phyloP scores from a whole-genome alignment of 2,888 invertebrate species.

The Dioctria linearis region DNA sequence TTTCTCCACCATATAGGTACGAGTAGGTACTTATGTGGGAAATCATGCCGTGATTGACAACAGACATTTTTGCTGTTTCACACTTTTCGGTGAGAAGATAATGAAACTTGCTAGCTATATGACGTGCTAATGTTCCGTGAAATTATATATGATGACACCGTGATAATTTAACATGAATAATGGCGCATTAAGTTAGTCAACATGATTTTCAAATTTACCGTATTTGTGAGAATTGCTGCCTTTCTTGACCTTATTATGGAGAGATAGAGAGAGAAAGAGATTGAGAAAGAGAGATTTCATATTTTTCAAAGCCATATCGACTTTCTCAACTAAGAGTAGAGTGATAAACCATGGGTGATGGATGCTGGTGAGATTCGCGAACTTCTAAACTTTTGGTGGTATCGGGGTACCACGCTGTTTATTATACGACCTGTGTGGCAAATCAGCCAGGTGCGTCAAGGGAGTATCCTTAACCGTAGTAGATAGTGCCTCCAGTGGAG shows the following conservation, averaged over 20 bases:
- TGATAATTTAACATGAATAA: too few relatives aligned
- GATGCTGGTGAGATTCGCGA: too few relatives aligned
- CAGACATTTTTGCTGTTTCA: slow-evolving; percentile 16
- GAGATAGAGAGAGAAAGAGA: not conserved
- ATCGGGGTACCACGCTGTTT: too few relatives aligned
- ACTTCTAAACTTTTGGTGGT: too few relatives aligned
- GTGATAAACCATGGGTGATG: too few relatives aligned
- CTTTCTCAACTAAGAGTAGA: too few relatives aligned
- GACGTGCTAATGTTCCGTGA: not conserved
- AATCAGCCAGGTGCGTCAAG: too few relatives aligned
- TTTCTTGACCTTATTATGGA: not conserved
- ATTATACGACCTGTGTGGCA: too few relatives aligned
- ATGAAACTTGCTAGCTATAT: not conserved
- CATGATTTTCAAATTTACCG: not conserved
- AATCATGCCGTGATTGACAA: slow-evolving; percentile 4
- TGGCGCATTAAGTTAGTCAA: not conserved
- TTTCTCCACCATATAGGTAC: not conserved
- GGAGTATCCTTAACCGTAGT: too few relatives aligned
- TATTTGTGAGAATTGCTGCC: not conserved
- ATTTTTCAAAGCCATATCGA: too few relatives aligned
- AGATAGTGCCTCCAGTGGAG: too few relatives aligned
- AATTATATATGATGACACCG: not conserved
- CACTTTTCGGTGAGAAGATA: slow-evolving; percentile 4
- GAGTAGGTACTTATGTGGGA: not conserved
- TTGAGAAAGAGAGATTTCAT: too few relatives aligned